Percentiles rank a stretch among this genome's conserved stretches.
These are phyloP conservation scores for Condylura cristata DNA, from an alignment of 2,113 vertebrate genomes.

Conservation along the genomic window DNA sequence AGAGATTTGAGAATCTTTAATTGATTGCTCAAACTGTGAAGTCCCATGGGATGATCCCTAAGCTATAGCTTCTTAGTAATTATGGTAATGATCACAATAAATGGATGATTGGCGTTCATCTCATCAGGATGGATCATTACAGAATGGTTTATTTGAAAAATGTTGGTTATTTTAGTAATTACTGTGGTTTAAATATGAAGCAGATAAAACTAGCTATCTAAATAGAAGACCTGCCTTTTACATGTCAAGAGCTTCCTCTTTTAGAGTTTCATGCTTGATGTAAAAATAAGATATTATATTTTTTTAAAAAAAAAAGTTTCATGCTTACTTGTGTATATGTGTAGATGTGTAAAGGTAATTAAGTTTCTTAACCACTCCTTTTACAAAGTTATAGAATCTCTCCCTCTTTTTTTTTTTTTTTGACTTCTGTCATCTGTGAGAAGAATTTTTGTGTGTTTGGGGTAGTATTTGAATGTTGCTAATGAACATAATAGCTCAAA, in stretches of 20 bases:
- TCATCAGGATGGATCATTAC: not conserved
- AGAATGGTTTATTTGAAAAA: not conserved
- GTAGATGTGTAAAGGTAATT: too few relatives aligned
- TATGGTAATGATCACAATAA: not conserved
- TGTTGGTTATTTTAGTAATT: not conserved
- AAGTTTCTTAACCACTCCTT: not conserved
- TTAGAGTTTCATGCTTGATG: not conserved
- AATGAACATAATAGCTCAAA: slow-evolving; percentile 46
- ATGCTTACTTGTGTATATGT: too few relatives aligned
- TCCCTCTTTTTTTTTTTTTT: slow-evolving; percentile 70
- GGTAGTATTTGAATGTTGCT: slow-evolving; percentile 73
- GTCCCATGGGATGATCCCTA: not conserved
- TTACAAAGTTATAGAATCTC: not conserved
- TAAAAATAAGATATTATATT: too few relatives aligned
- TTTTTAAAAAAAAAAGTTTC: too few relatives aligned
- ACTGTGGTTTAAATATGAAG: not conserved
- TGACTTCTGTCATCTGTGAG: slow-evolving; percentile 58
- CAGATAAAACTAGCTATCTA: not conserved
- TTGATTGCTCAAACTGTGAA: not conserved
- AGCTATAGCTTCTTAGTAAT: not conserved
- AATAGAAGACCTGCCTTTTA: not conserved
- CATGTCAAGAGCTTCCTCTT: slow-evolving; percentile 54
- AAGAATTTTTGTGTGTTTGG: slow-evolving; percentile 80
- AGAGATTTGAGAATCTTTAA: not conserved
- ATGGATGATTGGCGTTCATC: not conserved